Conservation (phyloP, 2,888 invertebrate species). For the Cordilura impudica region DNA sequence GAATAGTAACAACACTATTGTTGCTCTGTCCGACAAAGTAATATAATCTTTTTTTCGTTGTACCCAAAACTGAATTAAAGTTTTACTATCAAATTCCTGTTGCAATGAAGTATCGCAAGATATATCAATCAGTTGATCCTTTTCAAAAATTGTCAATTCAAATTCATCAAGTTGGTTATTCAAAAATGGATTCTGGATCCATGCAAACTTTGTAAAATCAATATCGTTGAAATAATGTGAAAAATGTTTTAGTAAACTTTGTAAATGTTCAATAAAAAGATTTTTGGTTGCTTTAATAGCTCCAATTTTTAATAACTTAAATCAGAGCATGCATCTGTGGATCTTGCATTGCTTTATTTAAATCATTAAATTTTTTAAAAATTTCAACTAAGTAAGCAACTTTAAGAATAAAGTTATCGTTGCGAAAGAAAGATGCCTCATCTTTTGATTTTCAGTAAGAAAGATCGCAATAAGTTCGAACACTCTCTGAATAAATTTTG, state of each 20-base stretch:
- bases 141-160: slow-evolving; percentile 30
- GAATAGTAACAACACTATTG: slow-evolving; percentile 61
- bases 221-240: slow-evolving; percentile 38
- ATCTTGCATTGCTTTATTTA: slow-evolving; percentile 19
- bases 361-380: slow-evolving; percentile 41
- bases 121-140: slow-evolving; percentile 58
- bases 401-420: slow-evolving; percentile 47
- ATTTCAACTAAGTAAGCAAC: slow-evolving; percentile 36
- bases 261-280: slow-evolving; percentile 27
- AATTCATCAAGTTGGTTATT: slow-evolving; percentile 40
- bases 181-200: slow-evolving; percentile 50
- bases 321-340: slow-evolving; percentile 36
- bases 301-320: slow-evolving; percentile 37
- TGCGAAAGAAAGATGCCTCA: slow-evolving; percentile 19
- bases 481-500: no score
- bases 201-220: slow-evolving; percentile 39
- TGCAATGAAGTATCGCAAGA: no score
- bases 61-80: slow-evolving; percentile 58
- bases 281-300: slow-evolving; percentile 30
- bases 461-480: slow-evolving; percentile 31
- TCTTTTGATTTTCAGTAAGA: slow-evolving; percentile 13
- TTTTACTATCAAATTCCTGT: no score
- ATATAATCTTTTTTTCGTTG: not conserved
- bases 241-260: slow-evolving; percentile 27
- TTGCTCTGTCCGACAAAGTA: slow-evolving; percentile 40